Base-by-base conservation (phyloP, 1,140 invertebrate species). In the Pogonognathellus flavescens region DNA sequence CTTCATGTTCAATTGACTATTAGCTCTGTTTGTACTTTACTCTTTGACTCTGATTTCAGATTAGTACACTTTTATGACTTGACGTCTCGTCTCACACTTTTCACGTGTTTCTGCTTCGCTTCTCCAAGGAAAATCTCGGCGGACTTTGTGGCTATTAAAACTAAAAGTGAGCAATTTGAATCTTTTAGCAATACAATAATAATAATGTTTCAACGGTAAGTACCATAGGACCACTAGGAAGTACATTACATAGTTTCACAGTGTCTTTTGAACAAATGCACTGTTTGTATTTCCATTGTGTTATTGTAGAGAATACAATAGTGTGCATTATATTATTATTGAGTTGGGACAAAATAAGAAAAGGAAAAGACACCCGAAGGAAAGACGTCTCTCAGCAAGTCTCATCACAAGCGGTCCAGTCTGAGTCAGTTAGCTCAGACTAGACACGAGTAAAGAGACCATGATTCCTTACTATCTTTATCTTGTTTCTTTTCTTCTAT, bases 1-100 rank as follows among this genome's bases (percentile, higher is more conserved):
- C 70, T 76, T 50, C 70, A 76, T 76, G 70, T 76, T 50, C 70
- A 76, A 76, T 76, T 76, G 70, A 76, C 25, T 76, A 76, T 76
- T 76, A 76, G 25, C 31, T 76, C 70, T 76, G 25, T 31, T 20
- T 50, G 13, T 50, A 76, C 70, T 72, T 49, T 41, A 22, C 25
- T 62, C 59, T 72, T 49, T 25, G 41, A 53, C 80, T 81, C 80
- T 4, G 18, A 81, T 81, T 81, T 81, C 80, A 81, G 50, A 81
- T 81, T 18, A 81, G 50, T 31, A 57, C 16, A 81, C 18, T 81
- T 81, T 81, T 55, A 81, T 59, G 80, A 81, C 80, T 53, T n/a
- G 20, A 14, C 0, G 22, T 66, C 62, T 66, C 25, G 22, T 66
- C n/a, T 60, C 60, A 25, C 20, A 25, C 62, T 66, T 66, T 66